Evolutionary conservation across 2,888 invertebrate species (phyloP).

Genomic region (Mesochorus sp.): DNA sequence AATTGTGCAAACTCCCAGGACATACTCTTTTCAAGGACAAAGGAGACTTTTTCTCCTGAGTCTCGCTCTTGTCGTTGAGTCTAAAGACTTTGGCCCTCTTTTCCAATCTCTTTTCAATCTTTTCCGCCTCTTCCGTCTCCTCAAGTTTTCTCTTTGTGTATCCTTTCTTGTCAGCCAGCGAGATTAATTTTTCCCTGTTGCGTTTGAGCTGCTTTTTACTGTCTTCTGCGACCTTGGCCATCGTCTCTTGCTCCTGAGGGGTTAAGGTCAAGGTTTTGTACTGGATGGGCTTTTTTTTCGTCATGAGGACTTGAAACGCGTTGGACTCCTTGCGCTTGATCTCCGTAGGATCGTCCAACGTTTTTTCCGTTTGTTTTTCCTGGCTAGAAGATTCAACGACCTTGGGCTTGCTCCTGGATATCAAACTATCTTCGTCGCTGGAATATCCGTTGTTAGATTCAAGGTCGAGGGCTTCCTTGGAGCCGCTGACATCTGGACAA

Average conservation of each 20-base stretch:
- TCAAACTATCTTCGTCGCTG: slow-evolving; percentile 32
- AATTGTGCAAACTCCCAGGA: slow-evolving; percentile 71
- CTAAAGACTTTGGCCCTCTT: slow-evolving; percentile 85
- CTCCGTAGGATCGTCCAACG: neutral
- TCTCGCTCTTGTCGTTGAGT: slow-evolving; percentile 81
- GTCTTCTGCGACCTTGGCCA: slow-evolving; percentile 46
- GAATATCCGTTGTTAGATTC: neutral
- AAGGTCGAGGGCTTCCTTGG: no score
- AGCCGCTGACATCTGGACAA: no score
- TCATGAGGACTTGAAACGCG: slow-evolving; percentile 74
- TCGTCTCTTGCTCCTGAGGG: slow-evolving; percentile 46
- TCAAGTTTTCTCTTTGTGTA: slow-evolving; percentile 84
- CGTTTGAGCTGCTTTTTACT: slow-evolving; percentile 61
- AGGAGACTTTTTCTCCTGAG: slow-evolving; percentile 60
- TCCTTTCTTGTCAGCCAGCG: slow-evolving; percentile 87
- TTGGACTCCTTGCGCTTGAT: slow-evolving; percentile 66
- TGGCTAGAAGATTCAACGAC: neutral
- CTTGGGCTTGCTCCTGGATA: neutral
- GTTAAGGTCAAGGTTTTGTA: slow-evolving; percentile 8
- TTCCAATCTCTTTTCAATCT: slow-evolving; percentile 85
- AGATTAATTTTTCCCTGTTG: slow-evolving; percentile 73
- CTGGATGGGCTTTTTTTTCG: slow-evolving; percentile 65
- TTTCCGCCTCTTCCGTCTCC: slow-evolving; percentile 84
- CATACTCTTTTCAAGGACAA: slow-evolving; percentile 50
- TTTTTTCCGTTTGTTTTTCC: neutral